Conservation (phyloP, 2,888 invertebrate genomes). For the Eurytoma californica region DNA sequence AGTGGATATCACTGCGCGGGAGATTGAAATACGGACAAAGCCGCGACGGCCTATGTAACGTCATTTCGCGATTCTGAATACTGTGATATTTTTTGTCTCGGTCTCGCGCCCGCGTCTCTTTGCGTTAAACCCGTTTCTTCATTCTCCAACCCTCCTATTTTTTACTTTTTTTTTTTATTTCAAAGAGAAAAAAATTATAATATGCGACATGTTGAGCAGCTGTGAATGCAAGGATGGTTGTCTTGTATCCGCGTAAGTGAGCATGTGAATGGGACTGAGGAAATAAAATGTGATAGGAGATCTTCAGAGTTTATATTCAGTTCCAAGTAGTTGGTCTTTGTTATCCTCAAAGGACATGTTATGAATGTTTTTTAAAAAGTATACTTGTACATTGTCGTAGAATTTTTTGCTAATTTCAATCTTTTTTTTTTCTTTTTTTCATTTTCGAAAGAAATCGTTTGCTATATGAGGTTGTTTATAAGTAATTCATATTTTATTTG, state of each 20-base stretch:
- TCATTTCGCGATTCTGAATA: slow-evolving; percentile 67
- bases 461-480: slow-evolving; percentile 33
- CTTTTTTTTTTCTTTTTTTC: slow-evolving; percentile 12
- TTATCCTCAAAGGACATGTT: slow-evolving; percentile 48
- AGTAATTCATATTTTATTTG: slow-evolving; percentile 47
- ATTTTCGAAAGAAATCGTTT: slow-evolving; percentile 25
- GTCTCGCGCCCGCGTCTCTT: slow-evolving; percentile 61
- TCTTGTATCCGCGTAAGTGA: background rate
- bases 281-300: slow-evolving; percentile 24
- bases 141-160: background rate
- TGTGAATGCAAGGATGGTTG: slow-evolving; percentile 21
- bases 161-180: slow-evolving; percentile 35
- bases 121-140: slow-evolving; percentile 43
- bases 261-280: background rate
- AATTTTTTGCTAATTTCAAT: slow-evolving; percentile 38
- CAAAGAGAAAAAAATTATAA: slow-evolving; percentile 18
- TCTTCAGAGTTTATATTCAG: slow-evolving; percentile 44
- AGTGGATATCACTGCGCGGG: slow-evolving; percentile 4
- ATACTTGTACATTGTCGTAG: slow-evolving; percentile 21
- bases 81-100: slow-evolving; percentile 73
- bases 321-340: slow-evolving; percentile 35
- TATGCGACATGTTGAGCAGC: slow-evolving; percentile 31
- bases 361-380: slow-evolving; percentile 36
- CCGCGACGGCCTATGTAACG: slow-evolving; percentile 63
- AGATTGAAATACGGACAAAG: slow-evolving; percentile 57